Evolutionary conservation across 2,113 vertebrate genomes (phyloP), one percentile per base, ranked within the genome.

Genomic region (Suncus etruscus): DNA sequence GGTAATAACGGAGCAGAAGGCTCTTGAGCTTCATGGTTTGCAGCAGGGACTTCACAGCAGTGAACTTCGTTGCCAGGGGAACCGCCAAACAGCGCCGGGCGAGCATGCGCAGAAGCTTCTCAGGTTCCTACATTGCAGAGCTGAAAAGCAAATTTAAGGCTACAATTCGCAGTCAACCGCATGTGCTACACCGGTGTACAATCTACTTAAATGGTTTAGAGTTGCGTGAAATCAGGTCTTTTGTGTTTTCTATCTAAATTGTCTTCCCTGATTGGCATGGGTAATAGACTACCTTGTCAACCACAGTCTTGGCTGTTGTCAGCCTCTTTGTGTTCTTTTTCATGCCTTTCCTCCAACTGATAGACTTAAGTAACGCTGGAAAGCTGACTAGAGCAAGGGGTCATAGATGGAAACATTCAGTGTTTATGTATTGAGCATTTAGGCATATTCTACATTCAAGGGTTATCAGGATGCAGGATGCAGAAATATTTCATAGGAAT

Each of bases 1-100:
- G 99, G 92, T 98, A 99, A 97, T 99, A 99, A 51, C 99, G 97
- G 9, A 99, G 98, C 78, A 99, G 96, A 78, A 99, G 98, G 83
- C 98, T 97, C 95, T 97, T 98, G 65, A 99, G 98, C 94, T 96
- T 98, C 99, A 99, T 99, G 66, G 76, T 94, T 16, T 48, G 27
- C 3, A 11, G 27, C 5, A 22, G 0, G 0, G 70, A 54, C 12
- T 6, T 11, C 54, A 1, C 0, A 47, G 15, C 2, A 6, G 78
- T 31, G 92, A 39, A 82, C n/a, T 70, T 47, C 65, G 98, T 98
- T 96, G 79, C 97, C 97, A 96, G 88, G 86, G 98, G 86, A 96
- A 98, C 97, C 2, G 6, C 45, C 86, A 83, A 97, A 94, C 93
- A 69, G 24, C 58, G 4, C 8, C 27, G 0, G 77, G 76, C 25